Evolutionary conservation across 2,797 vertebrate genomes (phyloP).

Genomic region (Pogoniulus pusillus): DNA sequence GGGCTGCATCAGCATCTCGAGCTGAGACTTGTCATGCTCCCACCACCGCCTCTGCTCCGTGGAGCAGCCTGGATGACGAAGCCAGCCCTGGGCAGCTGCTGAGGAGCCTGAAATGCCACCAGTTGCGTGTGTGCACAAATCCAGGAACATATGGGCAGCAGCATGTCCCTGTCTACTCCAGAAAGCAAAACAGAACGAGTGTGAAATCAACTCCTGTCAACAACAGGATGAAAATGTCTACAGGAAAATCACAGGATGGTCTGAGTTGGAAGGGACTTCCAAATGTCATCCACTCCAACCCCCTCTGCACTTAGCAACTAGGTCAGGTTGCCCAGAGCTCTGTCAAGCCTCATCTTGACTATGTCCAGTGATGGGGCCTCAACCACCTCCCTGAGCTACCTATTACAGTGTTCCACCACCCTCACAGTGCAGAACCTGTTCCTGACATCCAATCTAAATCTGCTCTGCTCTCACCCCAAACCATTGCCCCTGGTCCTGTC

Average conservation of each 20-base stretch:
- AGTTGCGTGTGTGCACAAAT: neutral
- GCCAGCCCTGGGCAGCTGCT: neutral
- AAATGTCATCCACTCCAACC: too few relatives aligned
- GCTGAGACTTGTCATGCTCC: neutral
- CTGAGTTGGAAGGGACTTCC: too few relatives aligned
- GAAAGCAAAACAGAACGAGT: neutral
- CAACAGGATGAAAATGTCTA: neutral
- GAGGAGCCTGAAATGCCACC: rapidly evolving
- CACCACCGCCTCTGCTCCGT: rapidly evolving
- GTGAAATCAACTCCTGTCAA: neutral
- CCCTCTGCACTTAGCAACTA: too few relatives aligned
- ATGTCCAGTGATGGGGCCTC: too few relatives aligned
- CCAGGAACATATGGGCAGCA: neutral
- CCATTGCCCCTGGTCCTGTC: too few relatives aligned
- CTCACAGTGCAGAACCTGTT: too few relatives aligned
- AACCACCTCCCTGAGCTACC: too few relatives aligned
- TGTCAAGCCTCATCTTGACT: too few relatives aligned
- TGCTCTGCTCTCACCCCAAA: too few relatives aligned
- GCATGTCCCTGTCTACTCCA: neutral
- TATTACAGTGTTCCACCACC: too few relatives aligned
- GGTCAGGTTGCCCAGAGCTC: too few relatives aligned
- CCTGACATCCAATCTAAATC: too few relatives aligned
- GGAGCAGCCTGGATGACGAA: neutral
- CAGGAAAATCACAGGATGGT: neutral
- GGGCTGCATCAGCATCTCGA: neutral